These are phyloP conservation scores for Apamea epomidion DNA, from an alignment of 2,888 invertebrate species.

Conservation along the genomic window DNA sequence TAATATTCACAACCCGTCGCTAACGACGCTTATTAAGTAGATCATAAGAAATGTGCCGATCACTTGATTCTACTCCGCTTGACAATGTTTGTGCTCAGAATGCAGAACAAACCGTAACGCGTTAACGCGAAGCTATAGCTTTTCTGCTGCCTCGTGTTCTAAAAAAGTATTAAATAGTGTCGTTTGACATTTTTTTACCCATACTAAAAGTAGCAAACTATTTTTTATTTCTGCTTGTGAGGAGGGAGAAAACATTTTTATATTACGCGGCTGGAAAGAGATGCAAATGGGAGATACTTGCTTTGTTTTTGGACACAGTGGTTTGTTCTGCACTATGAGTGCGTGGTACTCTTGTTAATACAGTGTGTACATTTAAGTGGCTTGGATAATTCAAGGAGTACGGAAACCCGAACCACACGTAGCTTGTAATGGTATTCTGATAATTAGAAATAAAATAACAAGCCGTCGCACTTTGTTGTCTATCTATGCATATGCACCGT, in stretches of 20 bases:
- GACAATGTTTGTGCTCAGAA: conserved; percentile 46
- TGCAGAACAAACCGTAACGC: neutral
- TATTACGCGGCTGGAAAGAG: neutral
- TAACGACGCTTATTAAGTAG: conserved; percentile 78
- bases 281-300: neutral
- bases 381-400: neutral
- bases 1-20: conserved; percentile 81
- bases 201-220: neutral
- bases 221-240: neutral
- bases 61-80: conserved; percentile 75
- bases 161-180: neutral
- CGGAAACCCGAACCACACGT: neutral
- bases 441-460: neutral
- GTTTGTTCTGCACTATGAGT: neutral
- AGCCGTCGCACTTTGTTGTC: neutral
- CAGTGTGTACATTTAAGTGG: neutral
- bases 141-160: too few relatives aligned
- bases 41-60: conserved; percentile 86
- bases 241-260: neutral
- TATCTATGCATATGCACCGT: neutral
- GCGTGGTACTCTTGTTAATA: neutral
- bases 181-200: neutral
- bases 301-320: neutral
- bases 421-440: neutral
- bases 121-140: neutral